Base-by-base conservation (phyloP, 2,888 invertebrate species). In the Pristionchus fissidentatus region DNA sequence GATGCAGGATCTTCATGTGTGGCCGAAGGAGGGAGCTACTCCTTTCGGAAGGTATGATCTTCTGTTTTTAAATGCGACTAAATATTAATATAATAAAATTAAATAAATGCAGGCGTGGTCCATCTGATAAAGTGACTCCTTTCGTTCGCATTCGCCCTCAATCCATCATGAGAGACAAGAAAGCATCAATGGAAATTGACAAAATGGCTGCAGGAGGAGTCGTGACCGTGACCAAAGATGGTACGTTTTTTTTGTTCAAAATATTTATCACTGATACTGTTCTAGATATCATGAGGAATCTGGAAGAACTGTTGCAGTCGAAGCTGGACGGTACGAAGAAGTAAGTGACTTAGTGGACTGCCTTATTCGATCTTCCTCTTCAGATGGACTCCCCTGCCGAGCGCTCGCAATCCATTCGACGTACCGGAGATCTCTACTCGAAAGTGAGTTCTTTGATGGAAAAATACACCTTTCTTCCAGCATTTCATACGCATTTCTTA, bases 341-440 rank as follows among this genome's bases (percentile, higher is more conserved):
- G 75, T 75, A 49, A 70, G 70, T 70, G 19, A 70, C 8, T 62
- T 19, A n/a, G n/a, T 8, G 19, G 35, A 35, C 32, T 32, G 15
- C 19, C 32, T 13, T 66, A 15, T 32, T n/a, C n/a, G n/a, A n/a
- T n/a, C 35, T 73, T n/a, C n/a, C n/a, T n/a, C n/a, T 75, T 49
- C 35, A 75, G 75, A 15, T 75, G 75, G 75, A 75, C 13, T 5
- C 75, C 75, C 5, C 49, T 75, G 8, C 29, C 29, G 22, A 75
- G n/a, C 19, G n/a, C 49, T 49, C 26, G 75, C 2, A 75, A 75
- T 49, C 75, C 75, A 49, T 75, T 35, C n/a, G 75, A 75, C n/a
- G 26, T 75, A 8, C 75, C 75, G 0, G 75, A 75, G 49, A 26
- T 46, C 10, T 49, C 49, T 3, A 75, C 75, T 5, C 46, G 73